phyloP scores from a whole-genome alignment of 2,797 vertebrate species.

The Epinephelus awoara region DNA sequence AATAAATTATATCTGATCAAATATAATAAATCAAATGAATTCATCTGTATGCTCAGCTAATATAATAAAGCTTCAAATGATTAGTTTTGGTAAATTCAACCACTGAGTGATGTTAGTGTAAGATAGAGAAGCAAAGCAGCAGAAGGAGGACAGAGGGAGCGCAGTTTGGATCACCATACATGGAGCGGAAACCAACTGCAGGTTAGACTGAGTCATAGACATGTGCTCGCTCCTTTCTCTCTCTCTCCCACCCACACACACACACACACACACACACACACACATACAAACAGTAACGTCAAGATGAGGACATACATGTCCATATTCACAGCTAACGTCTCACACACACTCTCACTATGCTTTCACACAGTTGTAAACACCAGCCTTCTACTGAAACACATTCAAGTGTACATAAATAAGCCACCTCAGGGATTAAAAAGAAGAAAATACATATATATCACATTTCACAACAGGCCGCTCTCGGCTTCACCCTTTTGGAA shows the following conservation, averaged over 20 bases:
- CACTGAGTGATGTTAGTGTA: conserved; percentile 46
- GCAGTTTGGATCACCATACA: conserved; percentile 84
- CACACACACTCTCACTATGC: conserved; percentile 9
- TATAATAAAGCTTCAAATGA: conserved; percentile 48
- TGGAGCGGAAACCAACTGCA: conserved; percentile 85
- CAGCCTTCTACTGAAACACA: conserved; percentile 53
- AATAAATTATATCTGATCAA: conserved; percentile 66
- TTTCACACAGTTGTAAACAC: conserved; percentile 59
- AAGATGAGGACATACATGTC: conserved; percentile 57
- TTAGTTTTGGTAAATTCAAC: conserved; percentile 46
- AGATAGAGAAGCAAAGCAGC: conserved; percentile 59
- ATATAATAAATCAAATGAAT: conserved; percentile 11
- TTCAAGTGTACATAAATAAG: conserved; percentile 76
- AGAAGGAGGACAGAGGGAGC: conserved; percentile 52
- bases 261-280: conserved; percentile 3
- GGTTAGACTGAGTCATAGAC: conserved; percentile 82
- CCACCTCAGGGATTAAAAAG: conserved; percentile 55
- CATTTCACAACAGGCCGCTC: conserved; percentile 56
- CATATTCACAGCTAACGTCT: conserved; percentile 59
- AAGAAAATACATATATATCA: conserved; percentile 25
- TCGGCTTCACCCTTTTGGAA: conserved; percentile 57
- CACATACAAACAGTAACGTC: conserved; percentile 48
- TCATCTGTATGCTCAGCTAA: conserved; percentile 6
- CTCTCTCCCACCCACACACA: conserved; percentile 1
- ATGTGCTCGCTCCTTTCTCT: conserved; percentile 40